Evolutionary conservation across 2,797 vertebrate species (phyloP).

Genomic region (Catostomus latipinnis): DNA sequence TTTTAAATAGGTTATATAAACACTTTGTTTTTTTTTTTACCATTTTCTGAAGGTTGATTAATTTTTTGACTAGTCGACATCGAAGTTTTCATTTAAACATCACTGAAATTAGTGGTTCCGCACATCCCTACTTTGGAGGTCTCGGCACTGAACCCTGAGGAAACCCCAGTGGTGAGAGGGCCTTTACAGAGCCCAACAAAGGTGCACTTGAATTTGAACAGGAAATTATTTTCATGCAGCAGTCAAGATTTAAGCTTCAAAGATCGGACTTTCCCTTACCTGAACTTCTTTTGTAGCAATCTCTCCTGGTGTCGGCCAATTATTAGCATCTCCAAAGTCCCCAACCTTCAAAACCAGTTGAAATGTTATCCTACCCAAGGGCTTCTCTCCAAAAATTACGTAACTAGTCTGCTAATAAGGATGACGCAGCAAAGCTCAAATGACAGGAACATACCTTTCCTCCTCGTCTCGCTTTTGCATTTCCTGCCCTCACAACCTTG

Average conservation of each 20-base stretch:
- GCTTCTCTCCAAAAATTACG: too few relatives aligned
- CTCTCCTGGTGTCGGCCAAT: conserved; percentile 98
- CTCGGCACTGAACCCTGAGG: neutral
- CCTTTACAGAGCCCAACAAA: too few relatives aligned
- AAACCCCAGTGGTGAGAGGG: neutral
- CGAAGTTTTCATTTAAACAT: too few relatives aligned
- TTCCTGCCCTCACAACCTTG: conserved; percentile 93
- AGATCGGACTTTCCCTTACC: conserved; percentile 72
- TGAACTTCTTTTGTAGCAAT: conserved; percentile 94
- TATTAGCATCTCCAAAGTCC: conserved; percentile 96
- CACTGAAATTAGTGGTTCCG: too few relatives aligned
- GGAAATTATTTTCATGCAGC: neutral
- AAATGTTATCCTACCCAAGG: neutral
- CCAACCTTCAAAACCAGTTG: conserved; percentile 81
- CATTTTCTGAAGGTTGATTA: too few relatives aligned
- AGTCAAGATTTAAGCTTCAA: too few relatives aligned
- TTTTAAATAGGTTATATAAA: too few relatives aligned
- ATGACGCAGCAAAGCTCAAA: too few relatives aligned
- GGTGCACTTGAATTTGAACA: too few relatives aligned
- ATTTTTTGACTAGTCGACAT: too few relatives aligned
- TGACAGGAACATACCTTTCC: conserved; percentile 83
- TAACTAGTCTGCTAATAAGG: neutral
- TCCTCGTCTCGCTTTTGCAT: conserved; percentile 86
- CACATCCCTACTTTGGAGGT: too few relatives aligned
- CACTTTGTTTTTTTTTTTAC: too few relatives aligned